Conservation (phyloP, 2,888 invertebrate genomes). For the Polydrusus cervinus region DNA sequence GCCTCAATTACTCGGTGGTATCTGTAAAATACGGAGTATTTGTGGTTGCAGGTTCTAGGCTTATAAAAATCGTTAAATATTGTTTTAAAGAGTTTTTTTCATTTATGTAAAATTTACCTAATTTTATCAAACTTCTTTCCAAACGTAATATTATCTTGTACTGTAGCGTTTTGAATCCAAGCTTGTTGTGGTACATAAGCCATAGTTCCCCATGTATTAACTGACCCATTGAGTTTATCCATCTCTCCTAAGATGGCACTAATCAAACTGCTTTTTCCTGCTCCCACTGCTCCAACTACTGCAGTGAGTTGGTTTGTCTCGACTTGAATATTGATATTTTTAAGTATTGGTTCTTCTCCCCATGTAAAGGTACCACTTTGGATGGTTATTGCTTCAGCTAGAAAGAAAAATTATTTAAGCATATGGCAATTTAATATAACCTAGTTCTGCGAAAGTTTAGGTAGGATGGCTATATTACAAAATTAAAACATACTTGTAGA, state of each 20-base stretch:
- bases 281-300: slow-evolving; percentile 72
- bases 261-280: slow-evolving; percentile 72
- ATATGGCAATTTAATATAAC: no score
- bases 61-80: neutral
- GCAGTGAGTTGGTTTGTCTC: slow-evolving; percentile 67
- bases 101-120: slow-evolving; percentile 31
- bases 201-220: slow-evolving; percentile 68
- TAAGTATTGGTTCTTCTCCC: slow-evolving; percentile 64
- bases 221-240: slow-evolving; percentile 64
- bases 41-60: no score
- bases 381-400: slow-evolving; percentile 67
- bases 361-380: slow-evolving; percentile 74
- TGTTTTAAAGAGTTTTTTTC: neutral
- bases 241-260: slow-evolving; percentile 72
- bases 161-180: slow-evolving; percentile 74
- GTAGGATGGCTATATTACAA: no score
- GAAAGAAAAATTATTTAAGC: slow-evolving; percentile 28
- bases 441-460: neutral
- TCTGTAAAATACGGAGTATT: slow-evolving; percentile 25
- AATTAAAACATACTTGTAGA: slow-evolving; percentile 80
- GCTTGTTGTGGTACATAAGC: slow-evolving; percentile 75
- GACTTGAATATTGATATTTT: slow-evolving; percentile 66
- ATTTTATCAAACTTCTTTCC: slow-evolving; percentile 66
- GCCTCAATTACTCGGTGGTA: slow-evolving; percentile 64
- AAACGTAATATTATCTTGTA: slow-evolving; percentile 73